Evolutionary conservation across 1,140 invertebrate species (phyloP), one percentile per base, ranked within the genome.

Genomic region (Euura saliciscinereae): DNA sequence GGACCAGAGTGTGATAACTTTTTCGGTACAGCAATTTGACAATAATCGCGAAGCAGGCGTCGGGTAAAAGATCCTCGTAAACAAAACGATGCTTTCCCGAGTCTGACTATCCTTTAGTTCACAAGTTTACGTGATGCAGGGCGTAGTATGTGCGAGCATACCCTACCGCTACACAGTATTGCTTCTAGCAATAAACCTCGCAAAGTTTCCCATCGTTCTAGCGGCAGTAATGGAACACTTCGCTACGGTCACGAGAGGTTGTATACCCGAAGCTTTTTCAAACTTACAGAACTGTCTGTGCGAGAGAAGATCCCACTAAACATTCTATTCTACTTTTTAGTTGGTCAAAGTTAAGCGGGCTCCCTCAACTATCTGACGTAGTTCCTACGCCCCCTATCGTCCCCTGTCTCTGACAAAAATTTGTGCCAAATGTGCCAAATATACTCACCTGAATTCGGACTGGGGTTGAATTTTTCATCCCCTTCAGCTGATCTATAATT

Each of bases 281-380:
- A 59, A 59, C 51, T 59, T n/a, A n/a, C n/a, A n/a, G n/a, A n/a
- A n/a, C 8, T 59, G 51, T 59, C 51, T 59, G 8, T 5, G 51
- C 51, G 51, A 2, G 51, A 59, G n/a, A 59, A 59, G 51, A 59
- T 59, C n/a, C 51, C 51, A 10, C 51, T 59, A 59, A 59, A 59
- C 51, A 59, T 59, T 59, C 51, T 59, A 59, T 59, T 59, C 51
- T 59, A 59, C 51, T 59, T 59, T 59, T 59, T 59, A 59, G 51
- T 59, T 59, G 51, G 51, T 59, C 51, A 2, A 59, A 59, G 2
- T 59, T 59, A 59, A 59, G 8, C 51, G 4, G 8, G 51, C 51
- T 59, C 51, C n/a, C n/a, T n/a, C 46, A 5, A 59, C 8, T n/a
- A 5, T 59, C 3, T n/a, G n/a, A 59, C 51, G 51, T 59, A 8